Conservation (phyloP, 2,797 vertebrate species). For the Tangara arthus region DNA sequence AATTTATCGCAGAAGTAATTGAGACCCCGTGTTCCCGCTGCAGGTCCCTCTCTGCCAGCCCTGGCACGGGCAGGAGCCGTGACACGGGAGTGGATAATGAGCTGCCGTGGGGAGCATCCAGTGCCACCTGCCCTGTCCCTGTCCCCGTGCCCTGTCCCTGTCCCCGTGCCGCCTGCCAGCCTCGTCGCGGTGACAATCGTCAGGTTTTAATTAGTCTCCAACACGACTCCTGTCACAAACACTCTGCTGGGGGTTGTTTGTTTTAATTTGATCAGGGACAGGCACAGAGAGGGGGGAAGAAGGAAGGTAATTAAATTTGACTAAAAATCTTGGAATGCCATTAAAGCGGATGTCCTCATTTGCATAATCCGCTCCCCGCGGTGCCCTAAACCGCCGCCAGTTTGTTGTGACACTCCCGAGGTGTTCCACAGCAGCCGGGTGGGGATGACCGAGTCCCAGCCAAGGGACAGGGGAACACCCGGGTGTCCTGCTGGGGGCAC, state of each 20-base stretch:
- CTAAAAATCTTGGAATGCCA: slow-evolving; percentile 12
- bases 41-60: not conserved
- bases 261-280: slow-evolving; percentile 54
- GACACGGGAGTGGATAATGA: not conserved
- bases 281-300: not conserved
- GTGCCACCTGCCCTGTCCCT: not conserved
- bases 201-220: slow-evolving; percentile 52
- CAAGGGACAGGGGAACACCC: accelerated
- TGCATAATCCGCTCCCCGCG: not conserved
- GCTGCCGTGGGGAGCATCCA: not conserved
- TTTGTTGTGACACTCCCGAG: not conserved
- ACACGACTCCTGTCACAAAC: slow-evolving; percentile 41
- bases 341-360: not conserved
- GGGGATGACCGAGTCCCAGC: not conserved
- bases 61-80: not conserved
- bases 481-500: accelerated
- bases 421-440: not conserved
- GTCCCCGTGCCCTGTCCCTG: not conserved
- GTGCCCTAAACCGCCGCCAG: not conserved
- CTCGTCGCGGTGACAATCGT: not conserved
- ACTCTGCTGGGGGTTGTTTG: slow-evolving; percentile 58
- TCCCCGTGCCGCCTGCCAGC: not conserved
- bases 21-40: not conserved
- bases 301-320: slow-evolving; percentile 57
- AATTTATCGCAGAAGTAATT: not conserved